These are phyloP conservation scores for Muscicapa comitata DNA, from an alignment of 2,797 vertebrate species.

Conservation along the genomic window DNA sequence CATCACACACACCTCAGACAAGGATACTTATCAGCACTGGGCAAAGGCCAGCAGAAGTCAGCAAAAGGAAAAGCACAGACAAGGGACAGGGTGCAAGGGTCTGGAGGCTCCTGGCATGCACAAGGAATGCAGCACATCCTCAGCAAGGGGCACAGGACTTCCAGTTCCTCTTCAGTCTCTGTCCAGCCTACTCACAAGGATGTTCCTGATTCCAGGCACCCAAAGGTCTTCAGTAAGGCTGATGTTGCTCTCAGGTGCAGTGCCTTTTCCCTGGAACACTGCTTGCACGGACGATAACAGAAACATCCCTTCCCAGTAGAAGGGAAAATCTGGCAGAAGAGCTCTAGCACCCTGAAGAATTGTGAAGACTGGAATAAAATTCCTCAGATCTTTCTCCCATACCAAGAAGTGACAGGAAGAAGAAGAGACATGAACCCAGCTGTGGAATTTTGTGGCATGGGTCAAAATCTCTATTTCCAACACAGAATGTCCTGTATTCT, in stretches of 20 bases:
- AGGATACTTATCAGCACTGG: background rate
- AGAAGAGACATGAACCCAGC: background rate
- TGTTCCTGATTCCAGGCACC: background rate
- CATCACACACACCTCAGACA: background rate
- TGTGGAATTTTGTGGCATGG: background rate
- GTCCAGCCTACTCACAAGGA: background rate
- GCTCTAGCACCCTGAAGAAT: background rate
- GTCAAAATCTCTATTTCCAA: background rate
- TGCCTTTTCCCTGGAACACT: background rate
- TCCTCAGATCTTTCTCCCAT: background rate
- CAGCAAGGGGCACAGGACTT: background rate
- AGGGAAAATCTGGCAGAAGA: background rate
- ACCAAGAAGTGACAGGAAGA: background rate
- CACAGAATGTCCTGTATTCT: background rate
- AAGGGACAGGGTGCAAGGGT: background rate
- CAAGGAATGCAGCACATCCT: constrained; percentile 5
- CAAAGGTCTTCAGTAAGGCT: background rate
- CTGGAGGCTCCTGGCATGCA: constrained; percentile 6
- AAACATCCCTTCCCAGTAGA: background rate
- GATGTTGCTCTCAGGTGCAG: background rate
- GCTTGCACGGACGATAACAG: background rate
- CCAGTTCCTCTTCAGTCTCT: background rate
- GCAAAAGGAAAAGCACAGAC: background rate
- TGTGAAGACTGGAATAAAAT: background rate
- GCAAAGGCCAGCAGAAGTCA: background rate